Conservation (phyloP, 2,888 invertebrate species). For the Gonocerus acuteangulatus region DNA sequence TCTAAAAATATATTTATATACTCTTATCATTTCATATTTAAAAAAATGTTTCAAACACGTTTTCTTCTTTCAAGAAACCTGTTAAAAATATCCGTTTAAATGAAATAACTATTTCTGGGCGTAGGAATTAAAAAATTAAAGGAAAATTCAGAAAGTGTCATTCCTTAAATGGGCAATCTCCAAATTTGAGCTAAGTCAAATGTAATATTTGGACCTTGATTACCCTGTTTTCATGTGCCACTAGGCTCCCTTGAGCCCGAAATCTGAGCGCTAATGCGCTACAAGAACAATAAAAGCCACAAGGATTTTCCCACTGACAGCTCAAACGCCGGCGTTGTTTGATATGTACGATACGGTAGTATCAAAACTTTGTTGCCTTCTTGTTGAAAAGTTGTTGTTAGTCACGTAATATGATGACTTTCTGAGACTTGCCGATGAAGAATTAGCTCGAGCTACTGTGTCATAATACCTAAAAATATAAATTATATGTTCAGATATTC, state of each 20-base stretch:
- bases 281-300: constrained; percentile 19
- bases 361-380: constrained; percentile 49
- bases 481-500: too few relatives aligned
- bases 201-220: constrained; percentile 27
- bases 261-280: constrained; percentile 7
- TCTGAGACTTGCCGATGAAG: constrained; percentile 68
- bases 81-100: constrained; percentile 13
- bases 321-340: constrained; percentile 62
- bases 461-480: constrained; percentile 58
- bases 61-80: not conserved
- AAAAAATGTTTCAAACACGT: not conserved
- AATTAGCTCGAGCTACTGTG: constrained; percentile 69
- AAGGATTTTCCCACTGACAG: not conserved
- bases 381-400: constrained; percentile 35
- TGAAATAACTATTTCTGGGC: constrained; percentile 8
- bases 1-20: constrained; percentile 22
- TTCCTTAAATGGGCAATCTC: constrained; percentile 22
- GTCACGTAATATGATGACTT: constrained; percentile 75
- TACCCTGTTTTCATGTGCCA: constrained; percentile 25
- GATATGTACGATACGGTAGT: constrained; percentile 55
- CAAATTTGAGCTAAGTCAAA: constrained; percentile 29
- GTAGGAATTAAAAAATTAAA: too few relatives aligned
- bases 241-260: constrained; percentile 1
- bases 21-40: not conserved
- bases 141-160: too few relatives aligned